Conservation (phyloP, 2,888 invertebrate genomes). For the Esperia sulphurella region DNA sequence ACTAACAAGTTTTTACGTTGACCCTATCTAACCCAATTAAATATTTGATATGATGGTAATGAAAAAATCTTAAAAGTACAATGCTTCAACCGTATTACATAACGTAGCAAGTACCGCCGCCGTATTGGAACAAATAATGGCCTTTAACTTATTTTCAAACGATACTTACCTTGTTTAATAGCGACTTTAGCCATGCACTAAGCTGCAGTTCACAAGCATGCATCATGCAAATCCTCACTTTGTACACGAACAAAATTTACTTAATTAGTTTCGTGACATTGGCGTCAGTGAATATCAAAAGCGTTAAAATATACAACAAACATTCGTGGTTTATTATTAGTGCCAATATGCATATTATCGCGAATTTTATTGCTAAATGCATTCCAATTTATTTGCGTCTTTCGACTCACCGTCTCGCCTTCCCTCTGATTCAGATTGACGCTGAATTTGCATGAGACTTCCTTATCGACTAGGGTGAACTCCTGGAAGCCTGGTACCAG, state of each 20-base stretch:
- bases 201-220: not conserved
- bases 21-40: too few species aligned
- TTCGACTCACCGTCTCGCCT: constrained; percentile 38
- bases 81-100: too few species aligned
- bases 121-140: not conserved
- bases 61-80: too few species aligned
- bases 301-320: too few species aligned
- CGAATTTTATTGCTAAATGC: not conserved
- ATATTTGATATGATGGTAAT: too few species aligned
- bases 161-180: not conserved
- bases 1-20: too few species aligned
- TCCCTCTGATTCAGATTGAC: constrained; percentile 36
- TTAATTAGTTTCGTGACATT: too few species aligned
- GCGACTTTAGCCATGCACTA: not conserved
- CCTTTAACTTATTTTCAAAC: not conserved
- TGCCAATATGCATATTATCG: not conserved
- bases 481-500: constrained; percentile 52
- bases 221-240: not conserved
- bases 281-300: too few species aligned
- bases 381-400: not conserved
- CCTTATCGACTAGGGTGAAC: constrained; percentile 52
- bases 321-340: too few species aligned
- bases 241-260: too few species aligned
- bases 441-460: constrained; percentile 57
- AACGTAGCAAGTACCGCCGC: too few species aligned